Conservation (phyloP, 2,797 vertebrate genomes). For the Dromococcyx pavoninus region DNA sequence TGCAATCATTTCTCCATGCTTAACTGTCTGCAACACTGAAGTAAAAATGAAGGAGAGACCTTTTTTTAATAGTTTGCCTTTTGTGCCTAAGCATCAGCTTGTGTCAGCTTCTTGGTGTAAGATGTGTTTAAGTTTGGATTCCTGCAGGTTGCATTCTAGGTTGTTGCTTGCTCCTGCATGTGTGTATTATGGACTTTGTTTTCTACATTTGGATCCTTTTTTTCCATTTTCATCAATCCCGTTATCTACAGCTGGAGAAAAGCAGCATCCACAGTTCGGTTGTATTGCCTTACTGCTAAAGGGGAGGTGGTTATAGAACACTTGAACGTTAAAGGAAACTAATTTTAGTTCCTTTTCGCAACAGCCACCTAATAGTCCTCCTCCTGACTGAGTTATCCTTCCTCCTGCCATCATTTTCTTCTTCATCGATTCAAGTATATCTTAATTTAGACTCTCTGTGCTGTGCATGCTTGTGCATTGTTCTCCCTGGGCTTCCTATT, state of each 20-base stretch:
- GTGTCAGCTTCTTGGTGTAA: background rate
- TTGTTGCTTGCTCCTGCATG: background rate
- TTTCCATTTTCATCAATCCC: background rate
- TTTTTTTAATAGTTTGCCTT: background rate
- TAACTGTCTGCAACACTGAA: background rate
- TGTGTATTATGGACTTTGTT: background rate
- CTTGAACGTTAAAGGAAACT: background rate
- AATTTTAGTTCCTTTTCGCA: background rate
- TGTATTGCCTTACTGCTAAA: background rate
- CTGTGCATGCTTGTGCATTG: background rate
- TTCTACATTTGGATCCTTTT: background rate
- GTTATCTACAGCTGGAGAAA: background rate
- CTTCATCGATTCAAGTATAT: fast-evolving
- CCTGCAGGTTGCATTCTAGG: background rate
- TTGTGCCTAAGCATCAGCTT: background rate
- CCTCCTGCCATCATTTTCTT: background rate
- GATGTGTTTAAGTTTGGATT: background rate
- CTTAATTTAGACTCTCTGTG: background rate
- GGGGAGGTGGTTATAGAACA: background rate
- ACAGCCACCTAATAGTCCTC: background rate
- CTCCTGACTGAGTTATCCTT: background rate
- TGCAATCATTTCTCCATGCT: background rate
- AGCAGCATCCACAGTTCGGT: background rate
- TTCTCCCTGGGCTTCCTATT: background rate
- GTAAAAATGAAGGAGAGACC: background rate